Percentiles rank a stretch among this genome's conserved stretches.
Evolutionary conservation across 1,140 invertebrate genomes (phyloP).

Genomic region (Archivesica marissinica): DNA sequence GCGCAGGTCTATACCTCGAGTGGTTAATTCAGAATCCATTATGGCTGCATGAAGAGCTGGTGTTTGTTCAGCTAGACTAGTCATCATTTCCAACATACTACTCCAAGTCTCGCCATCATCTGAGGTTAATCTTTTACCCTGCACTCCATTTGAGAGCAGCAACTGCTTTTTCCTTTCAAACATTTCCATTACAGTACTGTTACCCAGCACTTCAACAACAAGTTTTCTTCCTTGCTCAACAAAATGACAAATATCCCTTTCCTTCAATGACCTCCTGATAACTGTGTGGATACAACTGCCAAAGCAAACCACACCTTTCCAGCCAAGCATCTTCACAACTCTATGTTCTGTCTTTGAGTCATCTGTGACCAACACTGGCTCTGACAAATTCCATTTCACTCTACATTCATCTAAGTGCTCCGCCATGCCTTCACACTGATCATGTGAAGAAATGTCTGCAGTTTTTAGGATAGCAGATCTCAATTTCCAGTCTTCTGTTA

Average conservation of each 20-base stretch:
- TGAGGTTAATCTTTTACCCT: not conserved
- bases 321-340: slow-evolving; percentile 11
- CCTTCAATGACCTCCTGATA: slow-evolving; percentile 20
- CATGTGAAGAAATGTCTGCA: not conserved
- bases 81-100: slow-evolving; percentile 30
- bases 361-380: slow-evolving; percentile 12
- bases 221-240: not conserved
- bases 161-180: slow-evolving; percentile 28
- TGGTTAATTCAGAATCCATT: slow-evolving; percentile 50
- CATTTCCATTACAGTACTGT: not conserved
- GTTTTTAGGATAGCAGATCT: slow-evolving; percentile 9
- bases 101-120: slow-evolving; percentile 31
- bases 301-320: slow-evolving; percentile 43
- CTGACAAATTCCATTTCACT: slow-evolving; percentile 29
- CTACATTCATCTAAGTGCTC: slow-evolving; percentile 10
- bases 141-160: slow-evolving; percentile 6
- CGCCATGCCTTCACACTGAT: not conserved
- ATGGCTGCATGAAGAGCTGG: slow-evolving; percentile 43
- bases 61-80: slow-evolving; percentile 6
- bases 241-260: slow-evolving; percentile 8
- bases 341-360: slow-evolving; percentile 23
- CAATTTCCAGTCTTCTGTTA: slow-evolving; percentile 32
- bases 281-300: slow-evolving; percentile 51
- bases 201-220: not conserved
- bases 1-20: slow-evolving; percentile 38